Percentiles rank a stretch among this genome's conserved stretches.
Evolutionary conservation across 2,888 invertebrate species (phyloP).

Genomic region (Coronaproctus castanopsis): DNA sequence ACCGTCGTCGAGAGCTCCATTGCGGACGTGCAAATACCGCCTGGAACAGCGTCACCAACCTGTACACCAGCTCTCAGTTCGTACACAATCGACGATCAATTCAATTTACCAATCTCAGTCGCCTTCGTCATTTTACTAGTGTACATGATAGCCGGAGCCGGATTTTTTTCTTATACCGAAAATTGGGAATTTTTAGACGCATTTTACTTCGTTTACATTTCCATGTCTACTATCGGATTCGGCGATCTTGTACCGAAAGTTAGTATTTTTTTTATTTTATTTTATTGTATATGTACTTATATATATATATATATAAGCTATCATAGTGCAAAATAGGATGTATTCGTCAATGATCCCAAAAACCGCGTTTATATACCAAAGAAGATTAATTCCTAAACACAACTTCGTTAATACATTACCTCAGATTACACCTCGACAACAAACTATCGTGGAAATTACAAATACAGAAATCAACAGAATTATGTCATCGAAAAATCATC

Average conservation of each 20-base stretch:
- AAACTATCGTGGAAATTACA: no score
- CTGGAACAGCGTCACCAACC: slow-evolving; percentile 22
- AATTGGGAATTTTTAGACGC: slow-evolving; percentile 81
- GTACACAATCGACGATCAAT: slow-evolving; percentile 74
- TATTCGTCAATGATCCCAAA: no score
- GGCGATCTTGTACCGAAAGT: slow-evolving; percentile 72
- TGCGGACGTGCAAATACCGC: slow-evolving; percentile 6
- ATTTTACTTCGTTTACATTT: slow-evolving; percentile 92
- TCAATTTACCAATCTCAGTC: slow-evolving; percentile 78
- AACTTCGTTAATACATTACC: no score
- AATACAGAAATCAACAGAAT: no score
- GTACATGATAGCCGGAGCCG: slow-evolving; percentile 73
- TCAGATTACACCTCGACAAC: no score
- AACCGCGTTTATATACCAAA: no score
- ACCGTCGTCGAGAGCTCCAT: slow-evolving; percentile 21
- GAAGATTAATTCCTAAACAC: no score
- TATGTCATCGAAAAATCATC: no score
- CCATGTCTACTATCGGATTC: slow-evolving; percentile 93
- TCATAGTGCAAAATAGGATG: no score
- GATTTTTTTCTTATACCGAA: slow-evolving; percentile 55
- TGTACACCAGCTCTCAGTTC: slow-evolving; percentile 57
- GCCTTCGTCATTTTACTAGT: slow-evolving; percentile 61
- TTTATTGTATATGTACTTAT: background rate
- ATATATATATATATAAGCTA: no score
- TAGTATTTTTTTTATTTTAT: slow-evolving; percentile 13